Conservation (phyloP, 1,140 invertebrate species). For the Colletes latitarsis region DNA sequence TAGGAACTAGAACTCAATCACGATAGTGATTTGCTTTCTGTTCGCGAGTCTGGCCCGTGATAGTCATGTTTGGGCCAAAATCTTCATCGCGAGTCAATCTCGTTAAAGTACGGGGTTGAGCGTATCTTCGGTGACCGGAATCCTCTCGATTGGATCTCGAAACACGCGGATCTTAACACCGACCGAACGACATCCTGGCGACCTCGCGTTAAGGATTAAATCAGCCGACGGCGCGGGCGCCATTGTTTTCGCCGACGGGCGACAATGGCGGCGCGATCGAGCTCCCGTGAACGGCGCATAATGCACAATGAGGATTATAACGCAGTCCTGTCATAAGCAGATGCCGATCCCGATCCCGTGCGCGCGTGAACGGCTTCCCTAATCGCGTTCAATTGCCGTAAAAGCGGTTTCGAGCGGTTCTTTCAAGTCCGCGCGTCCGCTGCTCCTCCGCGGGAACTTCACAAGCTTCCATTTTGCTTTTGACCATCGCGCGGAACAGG, state of each 20-base stretch:
- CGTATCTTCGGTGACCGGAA: no score
- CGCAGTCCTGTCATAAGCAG: constrained; percentile 77
- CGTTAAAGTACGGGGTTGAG: background rate
- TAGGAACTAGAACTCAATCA: no score
- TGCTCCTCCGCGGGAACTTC: constrained; percentile 34
- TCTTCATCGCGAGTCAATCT: background rate
- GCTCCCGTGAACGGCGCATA: constrained; percentile 54
- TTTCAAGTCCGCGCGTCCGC: constrained; percentile 13
- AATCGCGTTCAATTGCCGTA: constrained; percentile 79
- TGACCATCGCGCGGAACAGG: background rate
- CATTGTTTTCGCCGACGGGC: constrained; percentile 37
- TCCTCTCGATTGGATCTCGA: no score
- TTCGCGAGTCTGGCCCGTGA: no score
- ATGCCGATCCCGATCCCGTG: constrained; percentile 74
- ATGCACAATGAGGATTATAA: constrained; percentile 72
- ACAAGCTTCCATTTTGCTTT: constrained; percentile 4
- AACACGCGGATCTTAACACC: background rate
- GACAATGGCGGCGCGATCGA: constrained; percentile 37
- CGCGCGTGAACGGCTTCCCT: constrained; percentile 60
- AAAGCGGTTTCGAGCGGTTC: constrained; percentile 70
- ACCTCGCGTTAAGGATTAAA: constrained; percentile 40
- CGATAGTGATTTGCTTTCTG: no score
- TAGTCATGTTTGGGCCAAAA: background rate
- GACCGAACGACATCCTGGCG: background rate
- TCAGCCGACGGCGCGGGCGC: constrained; percentile 6